Base-by-base conservation (phyloP, 2,113 vertebrate genomes). In the Chloropsis cyanopogon region DNA sequence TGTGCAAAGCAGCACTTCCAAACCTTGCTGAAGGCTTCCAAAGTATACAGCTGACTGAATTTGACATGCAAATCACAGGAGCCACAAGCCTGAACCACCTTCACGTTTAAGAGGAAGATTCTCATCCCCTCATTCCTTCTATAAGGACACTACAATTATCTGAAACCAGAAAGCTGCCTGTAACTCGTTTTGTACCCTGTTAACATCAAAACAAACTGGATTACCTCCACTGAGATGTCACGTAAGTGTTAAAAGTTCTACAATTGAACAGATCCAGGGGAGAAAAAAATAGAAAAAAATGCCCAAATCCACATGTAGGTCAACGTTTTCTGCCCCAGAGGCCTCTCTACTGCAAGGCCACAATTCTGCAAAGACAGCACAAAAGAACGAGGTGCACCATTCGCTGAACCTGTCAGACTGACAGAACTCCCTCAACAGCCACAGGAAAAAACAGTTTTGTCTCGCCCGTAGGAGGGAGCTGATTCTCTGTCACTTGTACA, bases 211-310 rank as follows among this genome's bases (percentile, higher is more conserved):
- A 41, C 42, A 72, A 94, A 77, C 23, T 19, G 42, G 29, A 7
- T 17, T 23, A 20, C 26, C 82, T 79, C 57, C 46, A 29, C 44
- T 3, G 21, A 42, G 22, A 46, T 3, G 18, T 10, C 59, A 26
- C 31, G 54, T 54, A 33, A 75, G 54, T 6, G 29, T 24, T 7
- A 14, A 1, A 68, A 28, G 21, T 65, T 82, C 64, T 66, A 61
- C 46, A 37, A 44, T 2, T 37, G 46, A 54, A 63, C 5, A 12
- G n/a, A 25, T 35, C 10, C 18, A 71, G 4, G 22, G 22, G 18
- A 69, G 35, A 8, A 9, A 42, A 54, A 57, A 35, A 6, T 0
- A 4, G 4, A 24, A 7, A 42, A 46, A 50, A 29, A 11, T 0
- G 5, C 17, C 33, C 26, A 57, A n/a, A n/a, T n/a, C n/a, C n/a